These are phyloP conservation scores for Astreopora myriophthalma DNA, from an alignment of 64 coral and sea anemone species.

Conservation along the genomic window DNA sequence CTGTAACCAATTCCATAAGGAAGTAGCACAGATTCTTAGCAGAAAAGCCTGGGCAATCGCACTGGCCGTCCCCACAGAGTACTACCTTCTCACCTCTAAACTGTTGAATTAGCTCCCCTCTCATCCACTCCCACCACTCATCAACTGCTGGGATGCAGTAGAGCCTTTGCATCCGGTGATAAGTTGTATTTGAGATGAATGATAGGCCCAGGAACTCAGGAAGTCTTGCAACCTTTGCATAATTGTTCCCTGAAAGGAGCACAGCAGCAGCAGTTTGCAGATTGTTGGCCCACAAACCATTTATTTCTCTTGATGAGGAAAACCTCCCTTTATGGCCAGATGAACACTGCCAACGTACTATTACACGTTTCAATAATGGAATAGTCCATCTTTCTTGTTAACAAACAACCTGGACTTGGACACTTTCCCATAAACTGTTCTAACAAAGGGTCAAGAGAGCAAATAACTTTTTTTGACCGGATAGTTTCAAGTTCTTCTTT, in stretches of 20 bases:
- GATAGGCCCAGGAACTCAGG: neutral
- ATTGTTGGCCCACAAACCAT: constrained; percentile 15
- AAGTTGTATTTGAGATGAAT: constrained; percentile 25
- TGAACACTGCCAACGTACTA: too few species aligned
- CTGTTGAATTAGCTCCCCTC: neutral
- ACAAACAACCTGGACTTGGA: too few species aligned
- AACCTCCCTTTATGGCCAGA: constrained; percentile 9
- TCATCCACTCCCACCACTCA: constrained; percentile 25
- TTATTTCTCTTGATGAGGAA: neutral
- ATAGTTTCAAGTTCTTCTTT: too few species aligned
- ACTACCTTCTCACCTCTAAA: neutral
- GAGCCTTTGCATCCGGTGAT: neutral
- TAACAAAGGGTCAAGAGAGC: too few species aligned
- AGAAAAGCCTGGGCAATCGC: constrained; percentile 22
- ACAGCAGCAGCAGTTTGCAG: constrained; percentile 27
- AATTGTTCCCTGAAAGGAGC: constrained; percentile 43
- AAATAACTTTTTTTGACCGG: too few species aligned
- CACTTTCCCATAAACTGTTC: too few species aligned
- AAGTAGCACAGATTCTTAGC: constrained; percentile 53
- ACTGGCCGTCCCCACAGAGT: constrained; percentile 21
- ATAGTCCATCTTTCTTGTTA: too few species aligned
- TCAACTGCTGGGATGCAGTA: constrained; percentile 12
- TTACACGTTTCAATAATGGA: too few species aligned
- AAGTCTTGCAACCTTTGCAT: neutral
- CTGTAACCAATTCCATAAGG: neutral